Evolutionary conservation across 1,140 invertebrate species (phyloP), one percentile per base, ranked within the genome.

Genomic region (Apis florea): DNA sequence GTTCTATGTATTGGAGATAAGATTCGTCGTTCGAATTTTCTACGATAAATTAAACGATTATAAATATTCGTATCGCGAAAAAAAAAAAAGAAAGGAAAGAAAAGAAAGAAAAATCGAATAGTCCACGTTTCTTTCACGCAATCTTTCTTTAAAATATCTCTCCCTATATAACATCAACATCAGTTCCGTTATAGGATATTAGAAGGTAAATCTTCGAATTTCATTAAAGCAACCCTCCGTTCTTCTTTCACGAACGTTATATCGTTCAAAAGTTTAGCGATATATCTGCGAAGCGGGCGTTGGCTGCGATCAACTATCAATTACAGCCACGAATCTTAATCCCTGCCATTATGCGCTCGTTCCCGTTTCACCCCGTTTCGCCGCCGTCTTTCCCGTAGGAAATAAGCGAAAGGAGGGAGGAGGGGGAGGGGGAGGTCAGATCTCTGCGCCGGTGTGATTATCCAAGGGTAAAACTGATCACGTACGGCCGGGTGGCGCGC

Each of bases 391-490:
- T n/a, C 15, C 26, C 51, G 17, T 54, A 56, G 79, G 77, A 64
- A 78, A 76, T 78, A 82, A 69, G 78, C 73, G 73, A 61, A 78
- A 77, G 67, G 59, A 40, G 24, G n/a, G n/a, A 17, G 40, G 70
- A 58, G 47, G 56, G 24, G n/a, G n/a, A 17, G 40, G 70, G 63
- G 47, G 56, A 83, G 68, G 79, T 83, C 84, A 68, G 49, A 79
- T 70, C 82, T 70, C 82, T 83, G 53, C 82, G 69, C 47, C 72
- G 59, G 82, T 79, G 71, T 67, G 85, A 88, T 88, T 88, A 88
- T 88, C 86, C 86, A 68, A 79, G 86, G 86, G 83, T 88, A 88
- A 88, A 88, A 88, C 86, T 87, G 86, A 87, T 88, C 86, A 87
- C 86, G 86, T 88, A 84, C 86, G 83, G 82, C 74, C 86, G 83